These are phyloP conservation scores for Sericinus montela DNA, from an alignment of 2,888 invertebrate genomes.

Conservation along the genomic window DNA sequence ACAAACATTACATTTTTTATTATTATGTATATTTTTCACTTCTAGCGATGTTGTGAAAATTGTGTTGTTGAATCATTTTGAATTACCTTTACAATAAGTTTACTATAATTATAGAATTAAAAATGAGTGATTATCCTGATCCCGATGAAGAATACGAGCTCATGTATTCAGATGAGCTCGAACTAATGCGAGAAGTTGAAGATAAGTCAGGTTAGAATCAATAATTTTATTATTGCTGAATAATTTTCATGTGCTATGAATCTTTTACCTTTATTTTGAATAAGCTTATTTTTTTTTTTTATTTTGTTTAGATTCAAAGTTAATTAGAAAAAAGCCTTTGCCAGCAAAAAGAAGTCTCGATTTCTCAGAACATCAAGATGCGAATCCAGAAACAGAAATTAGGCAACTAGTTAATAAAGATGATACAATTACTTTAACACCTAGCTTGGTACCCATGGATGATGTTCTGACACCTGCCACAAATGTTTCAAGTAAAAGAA, in stretches of 20 bases:
- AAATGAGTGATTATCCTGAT: conserved; percentile 77
- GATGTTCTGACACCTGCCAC: conserved; percentile 32
- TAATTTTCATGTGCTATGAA: too few relatives aligned
- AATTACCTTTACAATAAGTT: too few relatives aligned
- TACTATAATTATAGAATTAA: too few relatives aligned
- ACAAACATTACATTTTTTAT: too few relatives aligned
- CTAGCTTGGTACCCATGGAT: conserved; percentile 37
- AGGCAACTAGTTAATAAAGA: conserved; percentile 12
- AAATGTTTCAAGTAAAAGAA: conserved; percentile 67
- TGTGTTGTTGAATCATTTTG: too few relatives aligned
- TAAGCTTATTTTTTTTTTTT: neutral
- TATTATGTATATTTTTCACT: too few relatives aligned
- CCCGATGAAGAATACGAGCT: conserved; percentile 84
- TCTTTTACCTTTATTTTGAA: too few relatives aligned
- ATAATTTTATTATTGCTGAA: too few relatives aligned
- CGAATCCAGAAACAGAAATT: neutral
- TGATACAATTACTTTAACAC: conserved; percentile 34
- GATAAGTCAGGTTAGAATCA: conserved; percentile 40
- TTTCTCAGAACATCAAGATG: conserved; percentile 42
- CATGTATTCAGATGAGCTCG: conserved; percentile 85
- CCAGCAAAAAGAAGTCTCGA: conserved; percentile 66
- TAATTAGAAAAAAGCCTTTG: conserved; percentile 39
- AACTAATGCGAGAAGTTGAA: conserved; percentile 78
- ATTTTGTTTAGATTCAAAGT: conserved; percentile 32
- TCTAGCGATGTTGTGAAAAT: too few relatives aligned